A percentile compares a stretch with the other conserved stretches of the same genome.
Evolutionary conservation across 2,888 invertebrate genomes (phyloP).

Genomic region (Pandemis cinnamomeana): DNA sequence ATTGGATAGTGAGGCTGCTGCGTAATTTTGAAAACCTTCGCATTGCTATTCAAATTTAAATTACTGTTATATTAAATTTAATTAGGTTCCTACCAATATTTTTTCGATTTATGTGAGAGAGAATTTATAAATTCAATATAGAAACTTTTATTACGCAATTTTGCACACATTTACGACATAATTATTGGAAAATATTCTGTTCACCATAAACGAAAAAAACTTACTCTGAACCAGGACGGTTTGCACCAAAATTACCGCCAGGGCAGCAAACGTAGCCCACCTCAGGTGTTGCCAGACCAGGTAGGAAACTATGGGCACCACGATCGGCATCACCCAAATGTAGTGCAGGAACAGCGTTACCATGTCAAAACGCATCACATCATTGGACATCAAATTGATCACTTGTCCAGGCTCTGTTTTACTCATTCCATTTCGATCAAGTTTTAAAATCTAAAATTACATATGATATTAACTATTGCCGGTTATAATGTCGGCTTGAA

Average conservation of each 20-base stretch:
- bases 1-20: no score
- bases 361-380: constrained; percentile 92
- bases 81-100: no score
- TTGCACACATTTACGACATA: background rate
- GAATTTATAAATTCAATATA: no score
- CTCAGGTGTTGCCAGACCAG: constrained; percentile 76
- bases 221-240: constrained; percentile 85
- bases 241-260: constrained; percentile 82
- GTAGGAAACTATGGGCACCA: constrained; percentile 85
- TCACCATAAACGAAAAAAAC: constrained; percentile 2
- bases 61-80: no score
- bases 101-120: no score
- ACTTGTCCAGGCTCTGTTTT: constrained; percentile 90
- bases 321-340: constrained; percentile 92
- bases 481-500: no score
- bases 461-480: no score
- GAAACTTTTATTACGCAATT: background rate
- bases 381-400: constrained; percentile 93
- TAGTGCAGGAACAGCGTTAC: constrained; percentile 89
- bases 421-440: constrained; percentile 84
- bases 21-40: no score
- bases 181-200: no score
- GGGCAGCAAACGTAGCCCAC: constrained; percentile 73
- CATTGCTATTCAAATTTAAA: no score
- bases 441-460: constrained; percentile 70